phyloP scores from a whole-genome alignment of 2,888 invertebrate genomes.

The Exephanes ischioxanthus region DNA sequence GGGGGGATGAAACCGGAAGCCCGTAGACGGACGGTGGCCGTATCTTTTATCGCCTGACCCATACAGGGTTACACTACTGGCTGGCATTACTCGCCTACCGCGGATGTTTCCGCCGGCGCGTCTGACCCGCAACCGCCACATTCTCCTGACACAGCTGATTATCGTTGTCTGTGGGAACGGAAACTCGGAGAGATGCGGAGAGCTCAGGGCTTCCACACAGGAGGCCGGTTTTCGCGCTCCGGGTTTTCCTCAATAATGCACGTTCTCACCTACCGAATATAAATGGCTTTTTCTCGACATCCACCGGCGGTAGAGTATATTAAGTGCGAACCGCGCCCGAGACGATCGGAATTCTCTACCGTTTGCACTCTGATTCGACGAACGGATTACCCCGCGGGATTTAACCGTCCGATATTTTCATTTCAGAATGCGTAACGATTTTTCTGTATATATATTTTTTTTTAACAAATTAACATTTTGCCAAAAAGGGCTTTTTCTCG shows the following conservation, averaged over 20 bases:
- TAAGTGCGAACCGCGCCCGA: not conserved
- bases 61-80: constrained; percentile 14
- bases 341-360: not conserved
- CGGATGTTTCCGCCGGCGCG: not conserved
- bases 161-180: constrained; percentile 15
- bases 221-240: not conserved
- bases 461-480: too few species aligned
- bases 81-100: constrained; percentile 11
- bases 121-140: constrained; percentile 42
- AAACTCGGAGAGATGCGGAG: not conserved
- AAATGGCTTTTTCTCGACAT: constrained; percentile 1
- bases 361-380: not conserved
- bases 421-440: not conserved
- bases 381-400: not conserved
- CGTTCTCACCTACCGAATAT: constrained; percentile 15
- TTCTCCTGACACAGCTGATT: constrained; percentile 50
- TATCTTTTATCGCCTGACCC: constrained; percentile 48
- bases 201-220: too few species aligned
- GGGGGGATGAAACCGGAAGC: not conserved
- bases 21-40: not conserved
- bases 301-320: not conserved
- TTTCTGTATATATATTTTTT: too few species aligned
- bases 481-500: constrained; percentile 1
- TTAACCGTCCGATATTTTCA: not conserved
- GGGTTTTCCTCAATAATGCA: constrained; percentile 8